Evolutionary conservation across 2,797 vertebrate species (phyloP).

Genomic region (Acanthopagrus latus): DNA sequence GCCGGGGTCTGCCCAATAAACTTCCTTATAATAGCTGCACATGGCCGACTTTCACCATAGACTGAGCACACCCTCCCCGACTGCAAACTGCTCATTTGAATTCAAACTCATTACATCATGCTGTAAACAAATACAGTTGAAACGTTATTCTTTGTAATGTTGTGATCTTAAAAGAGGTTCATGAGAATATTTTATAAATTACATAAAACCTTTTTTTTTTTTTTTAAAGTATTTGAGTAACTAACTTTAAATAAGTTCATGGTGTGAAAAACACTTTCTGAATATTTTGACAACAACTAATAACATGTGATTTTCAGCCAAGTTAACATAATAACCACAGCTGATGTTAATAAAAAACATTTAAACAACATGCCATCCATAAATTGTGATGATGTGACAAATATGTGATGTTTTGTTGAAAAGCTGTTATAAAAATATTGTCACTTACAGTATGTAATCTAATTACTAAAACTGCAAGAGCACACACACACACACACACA

Average conservation of each 20-base stretch:
- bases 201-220: no score
- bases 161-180: no score
- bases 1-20: slow-evolving; percentile 46
- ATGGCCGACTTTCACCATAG: slow-evolving; percentile 32
- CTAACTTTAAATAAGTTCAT: neutral
- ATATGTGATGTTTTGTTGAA: slow-evolving; percentile 11
- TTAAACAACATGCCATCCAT: neutral
- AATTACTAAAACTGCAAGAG: neutral
- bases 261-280: neutral
- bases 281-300: neutral
- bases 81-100: neutral
- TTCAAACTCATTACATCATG: neutral
- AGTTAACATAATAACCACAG: neutral
- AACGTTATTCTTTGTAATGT: neutral
- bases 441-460: neutral
- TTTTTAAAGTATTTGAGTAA: no score
- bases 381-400: slow-evolving; percentile 11
- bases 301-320: neutral
- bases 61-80: neutral
- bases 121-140: neutral
- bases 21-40: slow-evolving; percentile 43
- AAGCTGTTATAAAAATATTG: slow-evolving; percentile 13
- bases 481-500: no score
- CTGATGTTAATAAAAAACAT: neutral
- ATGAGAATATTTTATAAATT: neutral